Evolutionary conservation across 2,888 invertebrate species (phyloP).

Genomic region (Sphaerophoria rueppellii): DNA sequence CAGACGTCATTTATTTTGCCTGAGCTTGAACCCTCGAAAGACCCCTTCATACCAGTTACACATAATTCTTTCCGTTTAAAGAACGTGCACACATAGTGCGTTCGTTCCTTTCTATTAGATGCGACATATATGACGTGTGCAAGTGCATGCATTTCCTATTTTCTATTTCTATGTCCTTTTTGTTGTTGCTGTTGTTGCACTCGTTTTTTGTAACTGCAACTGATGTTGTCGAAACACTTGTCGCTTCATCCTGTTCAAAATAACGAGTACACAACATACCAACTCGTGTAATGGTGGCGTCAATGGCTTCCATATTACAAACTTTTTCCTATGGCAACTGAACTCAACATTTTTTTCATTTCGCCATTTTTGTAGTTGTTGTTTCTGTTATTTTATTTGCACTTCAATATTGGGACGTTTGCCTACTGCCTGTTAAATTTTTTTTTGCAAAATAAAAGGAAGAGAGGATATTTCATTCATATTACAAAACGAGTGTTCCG

Average conservation of each 20-base stretch:
- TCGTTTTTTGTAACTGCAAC: constrained; percentile 9
- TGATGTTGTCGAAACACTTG: constrained; percentile 61
- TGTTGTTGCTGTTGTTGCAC: not conserved
- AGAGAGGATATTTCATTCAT: not conserved
- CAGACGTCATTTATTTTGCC: constrained; percentile 58
- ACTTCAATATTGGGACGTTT: constrained; percentile 33
- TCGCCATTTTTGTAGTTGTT: not conserved
- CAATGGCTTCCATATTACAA: constrained; percentile 21
- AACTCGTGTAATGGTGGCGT: constrained; percentile 5
- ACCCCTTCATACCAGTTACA: constrained; percentile 23
- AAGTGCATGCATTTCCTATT: not conserved
- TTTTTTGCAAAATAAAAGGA: constrained; percentile 18
- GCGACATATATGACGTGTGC: not conserved
- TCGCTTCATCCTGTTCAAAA: constrained; percentile 60
- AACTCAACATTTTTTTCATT: not conserved
- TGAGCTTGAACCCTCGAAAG: constrained; percentile 30
- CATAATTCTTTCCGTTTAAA: constrained; percentile 23
- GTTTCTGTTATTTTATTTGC: constrained; percentile 2
- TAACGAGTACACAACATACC: not conserved
- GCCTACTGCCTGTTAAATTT: not conserved
- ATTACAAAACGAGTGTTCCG: not conserved
- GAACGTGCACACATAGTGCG: not conserved
- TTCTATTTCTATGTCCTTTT: constrained; percentile 10
- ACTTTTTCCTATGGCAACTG: constrained; percentile 30
- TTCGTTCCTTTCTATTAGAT: constrained; percentile 4